A percentile compares a stretch with the other conserved stretches of the same genome.
These are phyloP conservation scores for Cataglyphis altisquamis DNA, from an alignment of 2,888 invertebrate species.

Conservation along the genomic window DNA sequence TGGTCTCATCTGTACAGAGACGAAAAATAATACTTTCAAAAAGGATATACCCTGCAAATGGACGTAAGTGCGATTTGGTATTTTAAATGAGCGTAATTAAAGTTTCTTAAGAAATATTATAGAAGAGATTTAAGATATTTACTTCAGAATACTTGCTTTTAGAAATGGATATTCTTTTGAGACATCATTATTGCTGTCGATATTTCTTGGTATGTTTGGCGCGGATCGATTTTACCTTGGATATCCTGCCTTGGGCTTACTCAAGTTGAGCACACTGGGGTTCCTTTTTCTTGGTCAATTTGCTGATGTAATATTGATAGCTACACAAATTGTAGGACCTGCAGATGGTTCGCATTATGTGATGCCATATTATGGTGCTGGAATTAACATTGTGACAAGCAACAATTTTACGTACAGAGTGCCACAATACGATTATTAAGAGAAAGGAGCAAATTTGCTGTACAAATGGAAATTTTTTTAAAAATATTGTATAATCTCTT, in stretches of 20 bases:
- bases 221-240: conserved; percentile 99
- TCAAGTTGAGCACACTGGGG: conserved; percentile 98
- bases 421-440: conserved; percentile 93
- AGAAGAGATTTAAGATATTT: neutral
- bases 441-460: conserved; percentile 63
- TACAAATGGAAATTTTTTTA: conserved; percentile 43
- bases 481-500: conserved; percentile 65
- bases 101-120: neutral
- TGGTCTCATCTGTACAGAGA: conserved; percentile 93
- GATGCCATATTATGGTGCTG: conserved; percentile 97
- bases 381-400: conserved; percentile 92
- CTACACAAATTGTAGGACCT: conserved; percentile 97
- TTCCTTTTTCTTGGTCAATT: conserved; percentile 98
- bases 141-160: conserved; percentile 75
- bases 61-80: conserved; percentile 91
- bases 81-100: neutral
- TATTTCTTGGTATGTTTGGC: conserved; percentile 99
- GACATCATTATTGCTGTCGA: conserved; percentile 96
- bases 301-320: conserved; percentile 97
- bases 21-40: conserved; percentile 93
- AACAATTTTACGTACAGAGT: conserved; percentile 95
- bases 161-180: conserved; percentile 98
- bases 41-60: conserved; percentile 96
- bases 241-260: conserved; percentile 97
- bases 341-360: conserved; percentile 98